These are phyloP conservation scores for Ceratoteleas bidentatus DNA, from an alignment of 1,140 invertebrate species.

Conservation along the genomic window DNA sequence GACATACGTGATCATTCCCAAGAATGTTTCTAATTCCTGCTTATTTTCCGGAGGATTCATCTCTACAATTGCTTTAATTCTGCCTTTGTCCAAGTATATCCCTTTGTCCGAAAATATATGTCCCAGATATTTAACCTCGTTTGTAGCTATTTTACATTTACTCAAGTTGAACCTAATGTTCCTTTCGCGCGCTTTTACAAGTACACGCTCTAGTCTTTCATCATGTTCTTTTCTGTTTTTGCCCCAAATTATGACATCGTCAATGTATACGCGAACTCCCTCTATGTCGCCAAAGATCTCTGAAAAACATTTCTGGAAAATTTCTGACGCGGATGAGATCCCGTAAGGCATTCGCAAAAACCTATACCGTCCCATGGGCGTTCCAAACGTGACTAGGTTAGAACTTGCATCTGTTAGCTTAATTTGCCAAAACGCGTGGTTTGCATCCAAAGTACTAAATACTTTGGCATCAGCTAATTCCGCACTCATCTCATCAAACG, in stretches of 20 bases:
- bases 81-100: background rate
- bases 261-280: constrained; percentile 2
- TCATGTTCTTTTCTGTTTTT: constrained; percentile 27
- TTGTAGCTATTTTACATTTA: constrained; percentile 11
- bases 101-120: constrained; percentile 20
- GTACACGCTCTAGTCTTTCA: constrained; percentile 7
- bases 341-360: background rate
- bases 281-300: background rate
- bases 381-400: background rate
- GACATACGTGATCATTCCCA: no score
- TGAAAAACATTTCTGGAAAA: background rate
- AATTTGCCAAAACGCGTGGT: background rate
- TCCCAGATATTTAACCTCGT: constrained; percentile 10
- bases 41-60: background rate
- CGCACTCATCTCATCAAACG: background rate
- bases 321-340: background rate
- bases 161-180: constrained; percentile 15
- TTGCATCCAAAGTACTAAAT: background rate
- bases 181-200: constrained; percentile 6
- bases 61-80: constrained; percentile 16
- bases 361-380: background rate
- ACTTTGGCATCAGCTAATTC: background rate
- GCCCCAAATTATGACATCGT: background rate
- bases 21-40: no score
- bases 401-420: background rate